Evolutionary conservation across 2,888 invertebrate species (phyloP).

Genomic region (Heliconius ismenius): DNA sequence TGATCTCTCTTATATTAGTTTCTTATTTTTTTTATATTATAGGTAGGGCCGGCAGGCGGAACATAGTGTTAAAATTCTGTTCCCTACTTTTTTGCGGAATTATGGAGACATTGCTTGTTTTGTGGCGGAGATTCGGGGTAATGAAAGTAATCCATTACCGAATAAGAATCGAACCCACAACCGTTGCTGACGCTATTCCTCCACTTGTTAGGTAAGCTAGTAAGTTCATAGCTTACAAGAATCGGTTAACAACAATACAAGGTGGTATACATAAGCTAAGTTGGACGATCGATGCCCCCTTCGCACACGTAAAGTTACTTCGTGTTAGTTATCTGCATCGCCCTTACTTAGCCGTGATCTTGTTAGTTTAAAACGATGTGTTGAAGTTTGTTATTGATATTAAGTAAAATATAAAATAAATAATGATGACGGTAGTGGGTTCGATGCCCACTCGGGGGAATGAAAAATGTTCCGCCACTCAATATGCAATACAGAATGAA

Average conservation of each 20-base stretch:
- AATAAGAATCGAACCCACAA: too few relatives aligned
- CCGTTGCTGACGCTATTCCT: too few relatives aligned
- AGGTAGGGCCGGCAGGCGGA: not conserved
- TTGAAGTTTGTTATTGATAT: not conserved
- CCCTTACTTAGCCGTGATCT: conserved; percentile 2
- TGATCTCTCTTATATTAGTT: too few relatives aligned
- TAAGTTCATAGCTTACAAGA: not conserved
- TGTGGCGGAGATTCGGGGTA: not conserved
- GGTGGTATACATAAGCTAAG: conserved; percentile 7
- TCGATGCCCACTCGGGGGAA: not conserved
- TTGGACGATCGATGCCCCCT: conserved; percentile 20
- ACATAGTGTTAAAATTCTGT: not conserved
- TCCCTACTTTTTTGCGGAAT: not conserved
- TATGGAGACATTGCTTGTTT: not conserved
- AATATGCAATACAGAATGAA: not conserved
- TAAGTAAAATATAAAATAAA: not conserved
- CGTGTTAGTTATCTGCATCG: conserved; percentile 1
- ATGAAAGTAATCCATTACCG: too few relatives aligned
- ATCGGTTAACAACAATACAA: conserved; percentile 3
- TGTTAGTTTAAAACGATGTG: not conserved
- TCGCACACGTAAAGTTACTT: conserved; percentile 16
- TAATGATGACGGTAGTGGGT: not conserved
- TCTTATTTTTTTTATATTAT: not conserved
- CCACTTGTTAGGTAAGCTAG: not conserved
- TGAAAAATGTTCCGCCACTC: not conserved